Evolutionary conservation across 2,888 invertebrate species (phyloP).

Genomic region (Allophyes oxyacanthae): DNA sequence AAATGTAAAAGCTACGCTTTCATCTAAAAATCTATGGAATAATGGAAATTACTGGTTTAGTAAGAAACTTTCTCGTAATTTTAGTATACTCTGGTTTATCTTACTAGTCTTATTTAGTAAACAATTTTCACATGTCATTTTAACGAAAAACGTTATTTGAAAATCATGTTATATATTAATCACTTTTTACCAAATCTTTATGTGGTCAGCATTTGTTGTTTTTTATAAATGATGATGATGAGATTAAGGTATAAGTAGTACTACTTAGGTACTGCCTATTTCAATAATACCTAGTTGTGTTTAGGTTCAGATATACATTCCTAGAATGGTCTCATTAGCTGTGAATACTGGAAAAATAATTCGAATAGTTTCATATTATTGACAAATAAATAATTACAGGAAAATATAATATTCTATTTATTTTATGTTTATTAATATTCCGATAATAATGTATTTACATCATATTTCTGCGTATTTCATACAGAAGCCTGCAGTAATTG

Average conservation of each 20-base stretch:
- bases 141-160: no score
- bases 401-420: conserved; percentile 4
- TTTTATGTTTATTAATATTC: neutral
- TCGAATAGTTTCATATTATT: no score
- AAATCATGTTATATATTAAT: no score
- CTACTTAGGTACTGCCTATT: no score
- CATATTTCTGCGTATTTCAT: conserved; percentile 42
- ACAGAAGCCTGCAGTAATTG: conserved; percentile 35
- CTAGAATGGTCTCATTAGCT: neutral
- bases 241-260: no score
- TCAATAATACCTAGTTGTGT: neutral
- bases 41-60: neutral
- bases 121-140: no score
- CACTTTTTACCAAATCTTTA: no score
- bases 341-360: no score
- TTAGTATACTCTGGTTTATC: neutral
- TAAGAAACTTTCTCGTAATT: neutral
- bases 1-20: conserved; percentile 1
- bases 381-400: conserved; percentile 2
- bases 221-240: no score
- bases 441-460: conserved; percentile 22
- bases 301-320: neutral
- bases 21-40: no score
- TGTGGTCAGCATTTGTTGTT: no score
- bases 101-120: no score